Conservation (phyloP, 2,797 vertebrate species). For the Sciurus carolinensis region DNA sequence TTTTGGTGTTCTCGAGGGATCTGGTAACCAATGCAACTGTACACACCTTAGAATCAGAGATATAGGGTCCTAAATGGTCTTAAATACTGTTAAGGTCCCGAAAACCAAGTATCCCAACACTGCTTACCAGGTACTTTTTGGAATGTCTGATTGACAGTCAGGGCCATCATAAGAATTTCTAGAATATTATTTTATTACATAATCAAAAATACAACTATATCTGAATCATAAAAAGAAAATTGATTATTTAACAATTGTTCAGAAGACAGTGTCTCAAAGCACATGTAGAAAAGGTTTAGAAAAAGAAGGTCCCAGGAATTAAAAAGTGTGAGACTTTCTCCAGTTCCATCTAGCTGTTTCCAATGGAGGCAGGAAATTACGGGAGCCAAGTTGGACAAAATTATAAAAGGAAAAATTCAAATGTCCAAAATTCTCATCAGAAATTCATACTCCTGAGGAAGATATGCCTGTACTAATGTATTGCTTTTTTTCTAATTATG, state of each 20-base stretch:
- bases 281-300: neutral
- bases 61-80: neutral
- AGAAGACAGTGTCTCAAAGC: neutral
- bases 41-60: neutral
- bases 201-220: constrained; percentile 13
- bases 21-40: too few relatives aligned
- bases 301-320: neutral
- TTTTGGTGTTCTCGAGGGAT: neutral
- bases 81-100: neutral
- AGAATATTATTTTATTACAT: constrained; percentile 10
- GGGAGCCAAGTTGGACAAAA: neutral
- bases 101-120: neutral
- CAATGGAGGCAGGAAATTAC: neutral
- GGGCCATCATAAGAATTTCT: neutral
- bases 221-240: constrained; percentile 3
- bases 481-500: neutral
- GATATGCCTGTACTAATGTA: neutral
- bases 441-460: neutral
- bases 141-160: neutral
- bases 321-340: neutral
- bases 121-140: neutral
- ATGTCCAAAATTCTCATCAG: neutral
- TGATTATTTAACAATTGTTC: neutral
- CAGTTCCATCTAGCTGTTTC: neutral
- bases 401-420: neutral